These are phyloP conservation scores for Osmoderma eremita DNA, from an alignment of 2,888 invertebrate species.

Conservation along the genomic window DNA sequence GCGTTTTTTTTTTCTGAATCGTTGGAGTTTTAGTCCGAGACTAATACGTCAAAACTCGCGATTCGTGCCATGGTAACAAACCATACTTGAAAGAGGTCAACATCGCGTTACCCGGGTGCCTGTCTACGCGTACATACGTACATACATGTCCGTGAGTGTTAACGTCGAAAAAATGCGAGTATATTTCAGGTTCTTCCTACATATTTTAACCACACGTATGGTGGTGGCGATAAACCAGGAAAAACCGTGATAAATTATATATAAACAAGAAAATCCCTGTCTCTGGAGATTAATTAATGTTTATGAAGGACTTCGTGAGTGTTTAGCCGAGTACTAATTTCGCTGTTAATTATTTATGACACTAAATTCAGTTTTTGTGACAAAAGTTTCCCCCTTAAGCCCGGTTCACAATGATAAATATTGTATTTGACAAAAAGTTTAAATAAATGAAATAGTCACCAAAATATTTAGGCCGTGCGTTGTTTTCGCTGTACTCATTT, in stretches of 20 bases:
- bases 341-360: too few relatives aligned
- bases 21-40: constrained; percentile 29
- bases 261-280: constrained; percentile 11
- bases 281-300: constrained; percentile 3
- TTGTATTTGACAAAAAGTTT: too few relatives aligned
- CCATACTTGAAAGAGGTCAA: constrained; percentile 27
- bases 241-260: constrained; percentile 15
- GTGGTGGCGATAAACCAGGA: background rate
- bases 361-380: too few relatives aligned
- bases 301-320: too few relatives aligned
- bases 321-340: too few relatives aligned
- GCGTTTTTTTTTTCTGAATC: constrained; percentile 7
- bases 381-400: too few relatives aligned
- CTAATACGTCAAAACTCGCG: constrained; percentile 27
- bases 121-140: background rate
- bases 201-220: constrained; percentile 18
- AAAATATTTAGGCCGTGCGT: too few relatives aligned
- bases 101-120: constrained; percentile 1
- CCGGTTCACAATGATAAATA: too few relatives aligned
- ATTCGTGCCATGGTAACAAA: constrained; percentile 25
- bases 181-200: constrained; percentile 19
- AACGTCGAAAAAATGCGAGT: constrained; percentile 1
- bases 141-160: background rate
- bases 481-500: too few relatives aligned
- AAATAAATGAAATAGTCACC: too few relatives aligned